Base-by-base conservation (phyloP, 2,888 invertebrate species). In the Chrysina gloriosa region DNA sequence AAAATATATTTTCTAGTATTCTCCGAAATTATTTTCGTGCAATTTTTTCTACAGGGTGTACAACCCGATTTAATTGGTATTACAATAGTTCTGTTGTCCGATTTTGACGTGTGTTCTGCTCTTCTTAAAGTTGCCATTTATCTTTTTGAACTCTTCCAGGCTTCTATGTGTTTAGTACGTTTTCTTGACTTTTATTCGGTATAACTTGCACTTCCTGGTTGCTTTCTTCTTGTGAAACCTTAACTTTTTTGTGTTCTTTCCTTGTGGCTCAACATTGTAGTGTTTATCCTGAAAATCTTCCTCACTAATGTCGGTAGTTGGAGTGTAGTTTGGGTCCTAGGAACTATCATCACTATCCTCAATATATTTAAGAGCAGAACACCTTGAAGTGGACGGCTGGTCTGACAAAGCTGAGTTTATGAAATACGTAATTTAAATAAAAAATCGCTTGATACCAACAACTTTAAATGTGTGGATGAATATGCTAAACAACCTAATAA, bases 331-430 rank as follows among this genome's bases (percentile, higher is more conserved):
- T 47, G 47, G 47, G n/a, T 47, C 47, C 21, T 47, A 21, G 47
- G 21, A 47, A 21, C 47, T 47, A 47, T 47, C 47, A 47, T 47
- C 47, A 47, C 50, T 50, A 50, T 50, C 50, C 27, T 50, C 50
- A 50, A 50, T 50, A 50, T 7, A 50, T 50, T 27, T 50, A 50
- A 50, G 27, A 50, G 50, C 27, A 25, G 50, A 27, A 27, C 27
- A 50, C 50, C 50, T 50, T 50, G 25, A 50, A 27, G 27, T 25
- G 47, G 47, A 47, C 27, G 50, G 50, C 50, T 50, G 25, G 50
- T 50, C 50, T 25, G 50, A 50, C 25, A 50, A n/a, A 50, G 27
- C 27, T 27, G 50, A 50, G 50, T 50, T 27, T 50, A 27, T 27
- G 11, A 27, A 50, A 50, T 21, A 47, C 21, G 47, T 47, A 21